These are phyloP conservation scores for Taurulus bubalis DNA, from an alignment of 2,113 vertebrate species.

Conservation along the genomic window DNA sequence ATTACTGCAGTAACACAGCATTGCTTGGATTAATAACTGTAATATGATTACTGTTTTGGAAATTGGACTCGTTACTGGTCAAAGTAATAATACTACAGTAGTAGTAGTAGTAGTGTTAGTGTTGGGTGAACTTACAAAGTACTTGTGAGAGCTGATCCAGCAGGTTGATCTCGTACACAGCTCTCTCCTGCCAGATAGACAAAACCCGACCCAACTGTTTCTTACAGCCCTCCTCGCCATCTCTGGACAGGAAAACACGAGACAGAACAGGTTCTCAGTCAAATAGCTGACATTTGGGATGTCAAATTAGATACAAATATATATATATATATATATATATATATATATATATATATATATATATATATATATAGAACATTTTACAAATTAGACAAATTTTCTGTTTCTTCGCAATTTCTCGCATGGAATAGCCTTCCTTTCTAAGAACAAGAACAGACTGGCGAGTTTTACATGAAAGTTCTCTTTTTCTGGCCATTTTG, in stretches of 20 bases:
- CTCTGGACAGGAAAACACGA: slow-evolving; percentile 80
- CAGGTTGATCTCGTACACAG: slow-evolving; percentile 95
- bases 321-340: too few relatives aligned
- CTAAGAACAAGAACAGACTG: too few relatives aligned
- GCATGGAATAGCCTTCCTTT: too few relatives aligned
- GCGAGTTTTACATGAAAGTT: too few relatives aligned
- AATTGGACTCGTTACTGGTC: not conserved
- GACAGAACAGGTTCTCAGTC: not conserved
- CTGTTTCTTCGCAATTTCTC: too few relatives aligned
- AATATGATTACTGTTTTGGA: not conserved
- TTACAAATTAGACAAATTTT: too few relatives aligned
- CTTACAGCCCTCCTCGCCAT: slow-evolving; percentile 95
- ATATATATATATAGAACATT: too few relatives aligned
- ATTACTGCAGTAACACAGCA: not conserved
- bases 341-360: too few relatives aligned
- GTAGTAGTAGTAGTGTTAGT: not conserved
- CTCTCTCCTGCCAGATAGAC: slow-evolving; percentile 99
- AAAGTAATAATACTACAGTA: not conserved
- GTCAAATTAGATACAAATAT: not conserved
- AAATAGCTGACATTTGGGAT: not conserved
- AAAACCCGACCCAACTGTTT: slow-evolving; percentile 95
- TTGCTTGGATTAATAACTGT: not conserved
- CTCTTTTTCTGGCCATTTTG: too few relatives aligned
- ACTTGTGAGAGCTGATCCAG: slow-evolving; percentile 95
- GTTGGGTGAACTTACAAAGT: slow-evolving; percentile 86